Conservation (phyloP, 2,797 vertebrate species). For the Pipistrellus pipistrellus region DNA sequence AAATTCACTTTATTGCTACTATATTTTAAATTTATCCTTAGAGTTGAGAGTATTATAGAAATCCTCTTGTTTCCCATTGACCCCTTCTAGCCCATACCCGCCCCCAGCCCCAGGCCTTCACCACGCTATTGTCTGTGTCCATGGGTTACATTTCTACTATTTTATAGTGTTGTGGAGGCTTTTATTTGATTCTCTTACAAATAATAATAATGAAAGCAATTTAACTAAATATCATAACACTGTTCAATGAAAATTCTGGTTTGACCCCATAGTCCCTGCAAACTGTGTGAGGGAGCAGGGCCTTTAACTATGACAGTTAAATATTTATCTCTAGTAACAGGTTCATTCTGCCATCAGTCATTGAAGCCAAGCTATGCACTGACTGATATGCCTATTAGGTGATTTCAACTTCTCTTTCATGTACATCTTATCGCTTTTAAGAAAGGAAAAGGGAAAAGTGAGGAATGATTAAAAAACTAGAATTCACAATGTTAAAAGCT, state of each 20-base stretch:
- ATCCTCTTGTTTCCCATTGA: too few species aligned
- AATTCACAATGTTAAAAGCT: constrained; percentile 68
- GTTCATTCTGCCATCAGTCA: constrained; percentile 37
- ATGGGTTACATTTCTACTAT: not conserved
- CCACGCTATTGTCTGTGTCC: too few species aligned
- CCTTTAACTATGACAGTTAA: constrained; percentile 10
- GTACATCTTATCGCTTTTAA: constrained; percentile 55
- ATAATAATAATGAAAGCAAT: constrained; percentile 37
- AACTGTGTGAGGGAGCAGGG: not conserved
- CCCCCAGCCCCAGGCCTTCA: too few species aligned
- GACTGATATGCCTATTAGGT: not conserved
- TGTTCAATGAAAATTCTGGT: constrained; percentile 25
- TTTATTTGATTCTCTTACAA: not conserved
- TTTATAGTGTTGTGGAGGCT: not conserved
- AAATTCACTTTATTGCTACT: constrained; percentile 51
- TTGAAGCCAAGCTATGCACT: constrained; percentile 48
- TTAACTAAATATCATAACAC: not conserved
- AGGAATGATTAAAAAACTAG: constrained; percentile 61
- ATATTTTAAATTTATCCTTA: not conserved
- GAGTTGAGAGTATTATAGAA: too few species aligned
- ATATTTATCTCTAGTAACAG: not conserved
- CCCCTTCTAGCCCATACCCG: too few species aligned
- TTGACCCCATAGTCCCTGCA: not conserved
- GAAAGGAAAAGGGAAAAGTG: constrained; percentile 43
- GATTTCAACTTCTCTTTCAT: constrained; percentile 54